Percentiles rank a stretch among this genome's conserved stretches.
phyloP scores from a whole-genome alignment of 2,888 invertebrate genomes.

The Drosophila koepferae region DNA sequence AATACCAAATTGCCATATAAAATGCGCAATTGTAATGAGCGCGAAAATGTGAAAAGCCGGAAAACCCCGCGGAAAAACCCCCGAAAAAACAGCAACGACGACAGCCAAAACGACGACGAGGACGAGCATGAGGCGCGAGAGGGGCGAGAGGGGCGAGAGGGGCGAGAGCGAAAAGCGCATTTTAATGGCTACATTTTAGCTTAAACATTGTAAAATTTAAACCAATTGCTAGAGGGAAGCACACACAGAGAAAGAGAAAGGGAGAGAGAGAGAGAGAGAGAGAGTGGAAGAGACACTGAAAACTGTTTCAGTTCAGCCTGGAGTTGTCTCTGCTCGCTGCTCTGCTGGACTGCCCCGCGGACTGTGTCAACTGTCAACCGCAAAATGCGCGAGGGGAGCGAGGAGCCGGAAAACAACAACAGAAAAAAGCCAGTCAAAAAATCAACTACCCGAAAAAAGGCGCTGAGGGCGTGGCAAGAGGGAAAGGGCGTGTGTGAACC shows the following conservation, averaged over 20 bases:
- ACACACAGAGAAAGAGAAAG: background rate
- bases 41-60: slow-evolving; percentile 18
- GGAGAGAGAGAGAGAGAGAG: background rate
- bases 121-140: too few relatives aligned
- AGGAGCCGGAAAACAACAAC: slow-evolving; percentile 21
- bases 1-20: slow-evolving; percentile 68
- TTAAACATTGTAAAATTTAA: slow-evolving; percentile 67
- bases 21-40: slow-evolving; percentile 64
- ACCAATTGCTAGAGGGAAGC: slow-evolving; percentile 49
- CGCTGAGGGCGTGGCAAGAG: background rate
- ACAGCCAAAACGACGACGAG: background rate
- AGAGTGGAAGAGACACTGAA: background rate
- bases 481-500: slow-evolving; percentile 41
- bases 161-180: slow-evolving; percentile 48
- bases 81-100: slow-evolving; percentile 7
- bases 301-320: slow-evolving; percentile 6
- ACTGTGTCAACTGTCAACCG: slow-evolving; percentile 77
- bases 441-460: slow-evolving; percentile 26
- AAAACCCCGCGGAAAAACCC: slow-evolving; percentile 17
- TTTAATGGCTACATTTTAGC: slow-evolving; percentile 74
- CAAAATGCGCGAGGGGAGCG: slow-evolving; percentile 64
- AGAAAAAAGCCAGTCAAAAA: slow-evolving; percentile 46
- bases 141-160: slow-evolving; percentile 13
- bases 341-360: slow-evolving; percentile 36
- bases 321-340: slow-evolving; percentile 10